Percentiles rank a stretch among this genome's conserved stretches.
phyloP scores from a whole-genome alignment of 2,113 vertebrate genomes.

The Anser brachyrhynchus region DNA sequence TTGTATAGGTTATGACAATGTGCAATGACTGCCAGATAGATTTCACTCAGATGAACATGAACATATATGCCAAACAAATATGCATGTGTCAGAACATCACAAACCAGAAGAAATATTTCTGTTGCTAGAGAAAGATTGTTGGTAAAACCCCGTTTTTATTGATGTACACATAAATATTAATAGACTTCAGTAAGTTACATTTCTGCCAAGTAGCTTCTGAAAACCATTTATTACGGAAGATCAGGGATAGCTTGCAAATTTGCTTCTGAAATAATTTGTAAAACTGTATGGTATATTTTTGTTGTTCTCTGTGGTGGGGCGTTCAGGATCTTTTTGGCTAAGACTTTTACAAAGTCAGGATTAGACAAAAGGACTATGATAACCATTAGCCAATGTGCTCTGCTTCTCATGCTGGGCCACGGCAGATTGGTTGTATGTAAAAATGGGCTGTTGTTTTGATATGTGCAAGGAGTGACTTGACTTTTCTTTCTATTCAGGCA shows the following conservation, averaged over 20 bases:
- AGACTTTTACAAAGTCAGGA: background rate
- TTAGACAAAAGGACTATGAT: background rate
- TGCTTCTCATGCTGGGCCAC: background rate
- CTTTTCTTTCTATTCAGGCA: background rate
- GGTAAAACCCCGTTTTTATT: background rate
- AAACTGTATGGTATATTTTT: background rate
- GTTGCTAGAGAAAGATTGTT: background rate
- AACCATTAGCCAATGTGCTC: background rate
- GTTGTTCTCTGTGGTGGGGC: background rate
- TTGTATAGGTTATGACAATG: background rate
- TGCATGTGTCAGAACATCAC: background rate
- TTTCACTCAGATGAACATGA: background rate
- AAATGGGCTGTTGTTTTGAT: background rate
- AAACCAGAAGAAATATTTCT: background rate
- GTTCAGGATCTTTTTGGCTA: background rate
- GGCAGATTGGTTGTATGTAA: background rate
- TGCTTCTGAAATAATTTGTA: background rate
- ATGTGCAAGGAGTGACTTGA: fast-evolving
- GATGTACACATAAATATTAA: background rate
- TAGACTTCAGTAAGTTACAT: background rate
- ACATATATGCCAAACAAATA: background rate
- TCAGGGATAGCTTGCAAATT: background rate
- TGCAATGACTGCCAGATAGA: background rate
- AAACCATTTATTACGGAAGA: background rate
- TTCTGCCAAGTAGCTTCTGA: background rate